Percentiles rank a stretch among this genome's conserved stretches.
phyloP scores from a whole-genome alignment of 2,113 vertebrate species.

The Merops nubicus region DNA sequence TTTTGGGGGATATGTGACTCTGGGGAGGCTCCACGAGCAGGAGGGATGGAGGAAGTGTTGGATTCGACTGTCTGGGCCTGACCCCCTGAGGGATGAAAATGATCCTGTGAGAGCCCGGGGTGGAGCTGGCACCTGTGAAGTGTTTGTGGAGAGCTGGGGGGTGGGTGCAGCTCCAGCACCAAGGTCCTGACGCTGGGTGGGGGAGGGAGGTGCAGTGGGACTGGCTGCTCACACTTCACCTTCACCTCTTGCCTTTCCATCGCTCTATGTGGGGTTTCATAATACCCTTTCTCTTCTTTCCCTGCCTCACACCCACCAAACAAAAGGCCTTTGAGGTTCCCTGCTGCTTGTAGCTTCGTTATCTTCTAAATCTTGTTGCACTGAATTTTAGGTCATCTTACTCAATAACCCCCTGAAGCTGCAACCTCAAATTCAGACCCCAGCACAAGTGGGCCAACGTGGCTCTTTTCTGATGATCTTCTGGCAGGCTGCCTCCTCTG shows the following conservation, averaged over 20 bases:
- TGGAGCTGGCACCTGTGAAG: not conserved
- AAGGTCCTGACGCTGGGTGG: accelerated
- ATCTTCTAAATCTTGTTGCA: not conserved
- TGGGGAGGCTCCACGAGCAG: not conserved
- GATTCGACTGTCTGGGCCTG: not conserved
- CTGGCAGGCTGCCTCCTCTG: not conserved
- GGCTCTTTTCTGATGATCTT: not conserved
- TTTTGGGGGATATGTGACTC: not conserved
- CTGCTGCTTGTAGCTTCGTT: not conserved
- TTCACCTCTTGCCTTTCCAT: not conserved
- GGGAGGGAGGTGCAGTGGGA: not conserved
- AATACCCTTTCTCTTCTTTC: not conserved
- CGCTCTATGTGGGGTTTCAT: not conserved
- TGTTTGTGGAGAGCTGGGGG: not conserved
- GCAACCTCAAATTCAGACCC: not conserved
- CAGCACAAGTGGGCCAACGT: accelerated
- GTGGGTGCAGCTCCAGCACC: not conserved
- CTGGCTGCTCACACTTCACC: accelerated
- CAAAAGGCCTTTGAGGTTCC: not conserved
- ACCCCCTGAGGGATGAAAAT: not conserved
- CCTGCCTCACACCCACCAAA: not conserved
- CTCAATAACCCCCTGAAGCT: not conserved
- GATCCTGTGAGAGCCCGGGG: not conserved
- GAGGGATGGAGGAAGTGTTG: not conserved
- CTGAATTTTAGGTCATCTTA: not conserved